These are phyloP conservation scores for Melolontha melolontha DNA, from an alignment of 2,888 invertebrate genomes.

Conservation along the genomic window DNA sequence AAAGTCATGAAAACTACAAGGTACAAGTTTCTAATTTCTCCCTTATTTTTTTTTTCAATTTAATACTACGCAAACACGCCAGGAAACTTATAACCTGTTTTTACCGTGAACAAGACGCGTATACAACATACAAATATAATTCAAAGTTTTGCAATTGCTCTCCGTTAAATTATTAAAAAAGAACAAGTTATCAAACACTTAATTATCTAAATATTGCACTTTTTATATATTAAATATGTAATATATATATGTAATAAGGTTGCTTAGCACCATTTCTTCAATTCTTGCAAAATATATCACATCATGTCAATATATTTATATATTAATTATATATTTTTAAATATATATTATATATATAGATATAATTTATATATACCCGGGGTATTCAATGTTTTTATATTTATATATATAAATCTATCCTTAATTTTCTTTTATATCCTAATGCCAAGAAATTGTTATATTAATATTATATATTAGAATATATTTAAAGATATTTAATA, in stretches of 20 bases:
- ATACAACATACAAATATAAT: constrained; percentile 44
- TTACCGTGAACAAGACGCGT: too few relatives aligned
- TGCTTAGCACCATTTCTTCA: constrained; percentile 64
- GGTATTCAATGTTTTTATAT: constrained; percentile 31
- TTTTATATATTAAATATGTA: constrained; percentile 6
- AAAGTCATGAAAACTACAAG: too few relatives aligned
- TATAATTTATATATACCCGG: constrained; percentile 30
- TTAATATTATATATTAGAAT: constrained; percentile 53
- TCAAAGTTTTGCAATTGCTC: constrained; percentile 31
- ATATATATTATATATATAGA: too few relatives aligned
- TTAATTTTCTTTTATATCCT: constrained; percentile 42
- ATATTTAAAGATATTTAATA: constrained; percentile 54
- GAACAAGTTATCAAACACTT: constrained; percentile 38
- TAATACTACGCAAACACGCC: too few relatives aligned
- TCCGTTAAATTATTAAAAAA: constrained; percentile 38
- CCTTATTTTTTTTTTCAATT: too few relatives aligned
- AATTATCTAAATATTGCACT: constrained; percentile 64
- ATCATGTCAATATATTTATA: constrained; percentile 37
- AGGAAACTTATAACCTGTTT: too few relatives aligned
- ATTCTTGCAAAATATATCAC: constrained; percentile 52
- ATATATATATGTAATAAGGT: constrained; percentile 55
- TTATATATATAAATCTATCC: constrained; percentile 41
- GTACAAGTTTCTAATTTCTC: too few relatives aligned
- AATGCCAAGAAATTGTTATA: constrained; percentile 54
- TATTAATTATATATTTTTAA: constrained; percentile 2